These are phyloP conservation scores for Orestias chungarensis DNA, from an alignment of 2,797 vertebrate species.

Conservation along the genomic window DNA sequence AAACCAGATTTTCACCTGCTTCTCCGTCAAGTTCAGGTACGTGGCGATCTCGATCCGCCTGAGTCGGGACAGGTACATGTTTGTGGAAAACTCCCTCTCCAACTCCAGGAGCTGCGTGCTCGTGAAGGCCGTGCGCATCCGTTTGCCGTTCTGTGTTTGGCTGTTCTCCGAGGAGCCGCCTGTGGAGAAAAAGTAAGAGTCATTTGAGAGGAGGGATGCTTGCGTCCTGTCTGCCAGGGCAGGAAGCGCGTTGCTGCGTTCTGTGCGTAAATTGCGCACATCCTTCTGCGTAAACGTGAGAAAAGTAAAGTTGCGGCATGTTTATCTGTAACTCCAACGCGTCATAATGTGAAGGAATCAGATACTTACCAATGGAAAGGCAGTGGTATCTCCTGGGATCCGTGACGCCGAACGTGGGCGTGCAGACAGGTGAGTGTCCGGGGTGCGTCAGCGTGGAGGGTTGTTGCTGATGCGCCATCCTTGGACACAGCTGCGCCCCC, in stretches of 20 bases:
- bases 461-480: slow-evolving; percentile 82
- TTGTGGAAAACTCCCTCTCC: slow-evolving; percentile 96
- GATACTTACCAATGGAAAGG: slow-evolving; percentile 90
- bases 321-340: slow-evolving; percentile 12
- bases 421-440: slow-evolving; percentile 78
- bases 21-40: slow-evolving; percentile 95
- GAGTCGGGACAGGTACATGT: slow-evolving; percentile 97
- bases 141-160: slow-evolving; percentile 93
- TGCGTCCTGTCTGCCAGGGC: neutral
- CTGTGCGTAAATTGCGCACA: slow-evolving; percentile 42
- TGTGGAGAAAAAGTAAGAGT: slow-evolving; percentile 52
- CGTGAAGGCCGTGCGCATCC: slow-evolving; percentile 98
- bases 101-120: slow-evolving; percentile 98
- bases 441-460: slow-evolving; percentile 83
- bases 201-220: neutral
- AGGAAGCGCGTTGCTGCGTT: neutral
- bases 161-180: slow-evolving; percentile 85
- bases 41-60: slow-evolving; percentile 97
- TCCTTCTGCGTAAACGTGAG: slow-evolving; percentile 37
- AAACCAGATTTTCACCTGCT: slow-evolving; percentile 99
- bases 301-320: neutral
- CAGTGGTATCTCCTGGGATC: slow-evolving; percentile 96
- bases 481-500: slow-evolving; percentile 88
- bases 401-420: slow-evolving; percentile 91
- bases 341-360: slow-evolving; percentile 17